phyloP scores from a whole-genome alignment of 2,113 vertebrate species.

The Gallinago jamesoni region DNA sequence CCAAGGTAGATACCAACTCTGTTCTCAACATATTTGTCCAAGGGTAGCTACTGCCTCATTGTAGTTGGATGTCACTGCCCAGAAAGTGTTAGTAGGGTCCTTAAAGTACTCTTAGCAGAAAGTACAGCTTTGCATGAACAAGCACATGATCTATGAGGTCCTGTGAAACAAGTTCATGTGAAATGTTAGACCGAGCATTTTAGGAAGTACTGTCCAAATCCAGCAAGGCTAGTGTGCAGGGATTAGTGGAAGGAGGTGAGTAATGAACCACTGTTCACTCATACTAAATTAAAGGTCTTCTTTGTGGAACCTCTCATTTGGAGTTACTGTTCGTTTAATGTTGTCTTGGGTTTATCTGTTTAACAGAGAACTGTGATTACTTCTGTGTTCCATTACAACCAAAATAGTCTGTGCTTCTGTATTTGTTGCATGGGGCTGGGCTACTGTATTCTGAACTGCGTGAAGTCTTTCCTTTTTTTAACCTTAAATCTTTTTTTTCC shows the following conservation, averaged over 20 bases:
- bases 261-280: neutral
- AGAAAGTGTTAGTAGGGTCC: neutral
- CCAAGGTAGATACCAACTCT: neutral
- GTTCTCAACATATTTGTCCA: neutral
- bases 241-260: neutral
- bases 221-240: neutral
- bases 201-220: neutral
- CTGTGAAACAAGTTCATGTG: neutral
- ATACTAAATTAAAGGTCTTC: neutral
- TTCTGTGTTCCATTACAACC: neutral
- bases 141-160: neutral
- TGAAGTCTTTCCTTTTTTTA: slow-evolving; percentile 28
- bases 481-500: slow-evolving; percentile 48
- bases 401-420: neutral
- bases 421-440: slow-evolving; percentile 38
- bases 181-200: neutral
- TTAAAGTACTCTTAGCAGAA: neutral
- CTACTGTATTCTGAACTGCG: slow-evolving; percentile 30
- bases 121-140: neutral
- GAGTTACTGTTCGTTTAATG: neutral
- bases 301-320: neutral
- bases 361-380: neutral
- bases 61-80: neutral
- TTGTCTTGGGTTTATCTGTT: slow-evolving; percentile 27
- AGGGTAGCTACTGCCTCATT: neutral